A percentile compares a stretch with the other conserved stretches of the same genome.
phyloP scores from a whole-genome alignment of 2,888 invertebrate genomes.

The Leucophenga montana region DNA sequence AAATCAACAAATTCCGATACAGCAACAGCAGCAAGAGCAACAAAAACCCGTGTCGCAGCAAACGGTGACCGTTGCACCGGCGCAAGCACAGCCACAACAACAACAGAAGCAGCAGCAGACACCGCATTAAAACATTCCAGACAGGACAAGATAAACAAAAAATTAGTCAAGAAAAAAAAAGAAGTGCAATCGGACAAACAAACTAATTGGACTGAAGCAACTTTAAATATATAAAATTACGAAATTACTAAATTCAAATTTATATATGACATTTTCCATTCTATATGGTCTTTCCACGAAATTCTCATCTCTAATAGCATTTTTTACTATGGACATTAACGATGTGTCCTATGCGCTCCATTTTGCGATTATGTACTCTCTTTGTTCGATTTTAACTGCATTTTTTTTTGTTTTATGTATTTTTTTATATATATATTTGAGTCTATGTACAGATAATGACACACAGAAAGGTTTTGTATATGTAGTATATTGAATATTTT shows the following conservation, averaged over 20 bases:
- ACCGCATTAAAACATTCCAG: slow-evolving; percentile 1
- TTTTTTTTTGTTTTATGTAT: too few species aligned
- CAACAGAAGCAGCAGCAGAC: slow-evolving; percentile 47
- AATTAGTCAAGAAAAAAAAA: not conserved
- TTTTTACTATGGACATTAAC: not conserved
- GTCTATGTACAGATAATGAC: too few species aligned
- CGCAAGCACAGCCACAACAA: slow-evolving; percentile 29
- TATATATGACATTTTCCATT: too few species aligned
- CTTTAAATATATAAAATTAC: not conserved
- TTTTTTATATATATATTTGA: too few species aligned
- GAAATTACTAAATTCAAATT: not conserved
- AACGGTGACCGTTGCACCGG: slow-evolving; percentile 1
- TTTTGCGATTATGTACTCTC: not conserved
- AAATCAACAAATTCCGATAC: slow-evolving; percentile 41
- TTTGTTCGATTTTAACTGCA: not conserved
- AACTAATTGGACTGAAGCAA: slow-evolving; percentile 5
- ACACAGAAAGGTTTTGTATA: too few species aligned
- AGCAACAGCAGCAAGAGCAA: slow-evolving; percentile 30
- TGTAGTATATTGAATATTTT: too few species aligned
- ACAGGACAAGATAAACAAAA: not conserved
- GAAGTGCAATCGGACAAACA: slow-evolving; percentile 19
- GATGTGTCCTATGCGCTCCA: not conserved
- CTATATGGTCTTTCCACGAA: not conserved
- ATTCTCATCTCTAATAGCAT: not conserved
- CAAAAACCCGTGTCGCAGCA: slow-evolving; percentile 14